A percentile compares a stretch with the other conserved stretches of the same genome.
Evolutionary conservation across 23 tunicate genomes (phyloP).

Genomic region (Styela clava): DNA sequence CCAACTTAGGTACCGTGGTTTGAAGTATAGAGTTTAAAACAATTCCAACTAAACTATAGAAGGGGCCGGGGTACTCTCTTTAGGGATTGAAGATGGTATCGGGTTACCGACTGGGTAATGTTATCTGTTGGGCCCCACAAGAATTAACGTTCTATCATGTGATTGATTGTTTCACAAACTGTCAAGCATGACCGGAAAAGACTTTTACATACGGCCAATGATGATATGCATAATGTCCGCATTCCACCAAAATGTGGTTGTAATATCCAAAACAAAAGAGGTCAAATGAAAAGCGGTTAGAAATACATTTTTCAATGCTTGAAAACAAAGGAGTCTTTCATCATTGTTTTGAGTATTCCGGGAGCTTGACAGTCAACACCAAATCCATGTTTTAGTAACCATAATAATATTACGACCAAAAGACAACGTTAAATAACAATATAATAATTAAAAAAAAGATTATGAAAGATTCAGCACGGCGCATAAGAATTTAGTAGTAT

Average conservation of each 20-base stretch:
- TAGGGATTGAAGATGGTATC: background rate
- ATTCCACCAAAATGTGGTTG: background rate
- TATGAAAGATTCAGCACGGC: too few relatives aligned
- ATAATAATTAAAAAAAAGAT: too few relatives aligned
- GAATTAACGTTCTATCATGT: background rate
- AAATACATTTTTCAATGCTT: too few relatives aligned
- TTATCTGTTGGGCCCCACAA: background rate
- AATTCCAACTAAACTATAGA: background rate
- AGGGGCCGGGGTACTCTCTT: background rate
- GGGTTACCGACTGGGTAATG: background rate
- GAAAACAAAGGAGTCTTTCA: background rate
- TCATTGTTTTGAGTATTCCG: background rate
- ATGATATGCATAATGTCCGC: background rate
- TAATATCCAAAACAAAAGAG: background rate
- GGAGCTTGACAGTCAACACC: too few relatives aligned
- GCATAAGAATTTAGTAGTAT: too few relatives aligned
- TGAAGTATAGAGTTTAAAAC: background rate
- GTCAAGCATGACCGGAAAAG: too few relatives aligned
- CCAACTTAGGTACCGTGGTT: background rate
- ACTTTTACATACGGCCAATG: background rate
- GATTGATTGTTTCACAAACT: background rate
- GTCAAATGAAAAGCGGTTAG: background rate
- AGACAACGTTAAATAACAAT: too few relatives aligned
- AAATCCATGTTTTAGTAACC: too few relatives aligned
- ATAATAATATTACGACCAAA: too few relatives aligned